Base-by-base conservation (phyloP, 2,797 vertebrate species). In the Falco rusticolus region DNA sequence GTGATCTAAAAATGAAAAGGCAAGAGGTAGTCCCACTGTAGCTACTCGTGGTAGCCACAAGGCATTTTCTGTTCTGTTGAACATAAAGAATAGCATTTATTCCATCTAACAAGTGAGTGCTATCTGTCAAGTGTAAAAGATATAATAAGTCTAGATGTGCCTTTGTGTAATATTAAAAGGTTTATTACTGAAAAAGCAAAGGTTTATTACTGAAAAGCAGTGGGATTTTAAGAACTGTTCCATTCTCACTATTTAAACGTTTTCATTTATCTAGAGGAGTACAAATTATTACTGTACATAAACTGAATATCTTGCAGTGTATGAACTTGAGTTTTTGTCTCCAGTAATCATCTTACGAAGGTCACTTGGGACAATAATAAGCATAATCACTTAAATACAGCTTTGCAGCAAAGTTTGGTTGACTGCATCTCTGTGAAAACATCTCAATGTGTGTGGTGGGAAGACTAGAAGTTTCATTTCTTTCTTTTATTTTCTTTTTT, bases 111-210 rank as follows among this genome's bases (percentile, higher is more conserved):
- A 41, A 77, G 33, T 5, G 13, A 81, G 50, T 70, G 7, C 34
- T 75, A 24, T 48, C 9, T 12, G 12, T 68, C 19, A 61, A 50
- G 10, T 81, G 20, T 69, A 43, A 69, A 63, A 29, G 4, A 20
- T 37, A 0, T 24, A 37, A 45, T 24, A 37, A 45, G 17, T 72
- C 24, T 66, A 28, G n/a, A 45, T 41, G 5, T 1, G 1, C 43
- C 5, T 75, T 81, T 79, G 12, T 83, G 51, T 26, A 13, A 16
- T 17, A 4, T 53, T 90, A 61, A 41, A 84, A 25, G 33, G 29
- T 81, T 81, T 88, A 21, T 51, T 50, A 29, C 5, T 60, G 34
- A 65, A 76, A 50, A 60, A 79, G 9, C 20, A 41, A 84, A 25
- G 33, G 29, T 81, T 81, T 88, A 21, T 51, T 50, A 29, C 5